Conservation (phyloP, 2,888 invertebrate species). For the Chaetogeoica ovagalla region DNA sequence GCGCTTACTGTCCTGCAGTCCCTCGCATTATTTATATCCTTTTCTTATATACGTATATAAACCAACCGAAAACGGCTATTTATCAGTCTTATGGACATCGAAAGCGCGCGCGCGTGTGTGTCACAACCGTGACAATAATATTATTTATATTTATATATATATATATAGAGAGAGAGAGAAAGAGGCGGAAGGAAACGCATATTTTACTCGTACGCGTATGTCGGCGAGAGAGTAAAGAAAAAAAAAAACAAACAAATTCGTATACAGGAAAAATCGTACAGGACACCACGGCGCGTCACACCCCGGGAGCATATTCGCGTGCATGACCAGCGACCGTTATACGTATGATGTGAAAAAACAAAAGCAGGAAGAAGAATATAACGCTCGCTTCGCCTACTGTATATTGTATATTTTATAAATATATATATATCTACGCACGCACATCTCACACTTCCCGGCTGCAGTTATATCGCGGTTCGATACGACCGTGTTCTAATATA, state of each 20-base stretch:
- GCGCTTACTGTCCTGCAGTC: constrained; percentile 8
- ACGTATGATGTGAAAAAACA: constrained; percentile 10
- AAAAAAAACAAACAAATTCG: no score
- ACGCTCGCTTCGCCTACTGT: no score
- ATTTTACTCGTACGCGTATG: no score
- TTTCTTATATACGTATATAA: not conserved
- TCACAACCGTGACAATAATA: not conserved
- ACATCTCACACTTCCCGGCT: not conserved
- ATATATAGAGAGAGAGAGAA: no score
- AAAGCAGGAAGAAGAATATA: constrained; percentile 46
- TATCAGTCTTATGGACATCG: constrained; percentile 16
- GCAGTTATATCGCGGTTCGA: not conserved
- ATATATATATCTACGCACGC: no score
- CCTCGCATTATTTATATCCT: not conserved
- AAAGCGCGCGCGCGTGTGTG: not conserved
- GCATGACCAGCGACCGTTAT: constrained; percentile 30
- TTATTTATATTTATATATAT: no score
- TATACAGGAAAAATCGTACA: not conserved
- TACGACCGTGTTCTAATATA: not conserved
- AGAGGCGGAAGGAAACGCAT: no score
- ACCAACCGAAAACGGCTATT: not conserved
- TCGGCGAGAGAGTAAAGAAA: no score
- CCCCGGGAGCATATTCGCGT: not conserved
- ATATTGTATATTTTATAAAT: no score
- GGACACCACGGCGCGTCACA: not conserved